Base-by-base conservation (phyloP, 2,888 invertebrate genomes). In the Meandrusa payeni region DNA sequence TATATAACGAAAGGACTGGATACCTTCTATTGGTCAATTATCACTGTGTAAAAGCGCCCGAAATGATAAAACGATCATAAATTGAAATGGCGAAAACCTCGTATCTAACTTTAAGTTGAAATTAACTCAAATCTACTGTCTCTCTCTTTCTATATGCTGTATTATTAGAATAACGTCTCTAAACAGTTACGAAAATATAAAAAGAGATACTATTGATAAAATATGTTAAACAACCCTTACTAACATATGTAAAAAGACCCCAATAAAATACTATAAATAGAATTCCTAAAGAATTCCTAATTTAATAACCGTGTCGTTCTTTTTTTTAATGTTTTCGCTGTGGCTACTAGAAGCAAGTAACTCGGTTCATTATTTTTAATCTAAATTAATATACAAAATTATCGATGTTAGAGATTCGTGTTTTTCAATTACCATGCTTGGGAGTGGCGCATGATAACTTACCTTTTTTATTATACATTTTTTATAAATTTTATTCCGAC, bases 311-410 rank as follows among this genome's bases (percentile, higher is more conserved):
- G 45, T 42, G 46, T 67, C 64, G 68, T 65, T 58, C 61, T 22
- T 68, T 64, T 50, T 59, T 61, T 66, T 59, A 75, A 76, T 65
- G 76, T 77, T 80, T 82, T 82, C 87, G 87, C 83, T 85, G 76
- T 87, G 83, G 87, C 86, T 87, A 87, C 86, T 86, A 87, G 87
- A 85, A 85, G 83, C 86, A 87, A 87, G 86, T 87, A 83, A 86
- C 69, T 79, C 70, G 55, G 55, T 59, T 64, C 57, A 64, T 64
- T 62, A 57, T 59, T 61, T 62, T 58, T 49, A 55, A 60, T 61
- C 52, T 48, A 45, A 53, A 51, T 4, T 3, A 51, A 48, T 41
- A 49, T 48, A 47, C 31, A 23, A 36, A 50, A 46, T 56, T 65
- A 52, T 83, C 69, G 70, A 55, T 85, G 85, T 86, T 86, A 85